Evolutionary conservation across 2,113 vertebrate species (phyloP), one percentile per base, ranked within the genome.

Genomic region (Urocynchramus pylzowi): DNA sequence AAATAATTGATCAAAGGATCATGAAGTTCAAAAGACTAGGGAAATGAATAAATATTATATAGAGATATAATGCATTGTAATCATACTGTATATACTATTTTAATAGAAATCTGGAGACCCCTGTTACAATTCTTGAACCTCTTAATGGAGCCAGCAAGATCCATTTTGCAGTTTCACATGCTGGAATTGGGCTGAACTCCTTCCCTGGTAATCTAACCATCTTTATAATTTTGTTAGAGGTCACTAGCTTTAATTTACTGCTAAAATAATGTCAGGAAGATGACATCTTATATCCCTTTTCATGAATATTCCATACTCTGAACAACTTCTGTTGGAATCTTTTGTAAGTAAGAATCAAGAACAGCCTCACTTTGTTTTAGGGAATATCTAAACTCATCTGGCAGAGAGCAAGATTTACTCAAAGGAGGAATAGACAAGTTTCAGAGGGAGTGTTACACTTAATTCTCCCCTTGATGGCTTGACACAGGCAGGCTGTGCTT

Each of bases 11-110:
- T 88, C 93, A 91, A 91, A 92, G 60, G 89, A 87, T 83, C 84
- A 87, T 10, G 23, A 83, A 89, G 89, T 87, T 95, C 92, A 93
- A 75, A 91, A 85, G 88, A 95, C 45, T 54, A 53, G 52, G 60
- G 95, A 95, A 97, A 97, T 95, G 54, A 96, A 97, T 91, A 94
- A 94, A 96, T 94, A 97, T 91, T 95, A 90, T 80, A 96, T 93
- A 96, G 83, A 81, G 73, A 45, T 90, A 61, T 60, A 89, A 96
- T n/a, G 73, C 35, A 93, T 79, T 86, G 71, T 91, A 93, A 89
- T 96, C 89, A 92, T 63, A 63, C 37, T 42, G 39, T 77, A 92
- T 75, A 67, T 87, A 60, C 52, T 93, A 79, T 50, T 96, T 44
- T 87, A 87, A 95, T 92, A 92, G 86, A 77, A 92, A 87, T 78